Conservation (phyloP, 2,888 invertebrate genomes). For the Apamea crenata region DNA sequence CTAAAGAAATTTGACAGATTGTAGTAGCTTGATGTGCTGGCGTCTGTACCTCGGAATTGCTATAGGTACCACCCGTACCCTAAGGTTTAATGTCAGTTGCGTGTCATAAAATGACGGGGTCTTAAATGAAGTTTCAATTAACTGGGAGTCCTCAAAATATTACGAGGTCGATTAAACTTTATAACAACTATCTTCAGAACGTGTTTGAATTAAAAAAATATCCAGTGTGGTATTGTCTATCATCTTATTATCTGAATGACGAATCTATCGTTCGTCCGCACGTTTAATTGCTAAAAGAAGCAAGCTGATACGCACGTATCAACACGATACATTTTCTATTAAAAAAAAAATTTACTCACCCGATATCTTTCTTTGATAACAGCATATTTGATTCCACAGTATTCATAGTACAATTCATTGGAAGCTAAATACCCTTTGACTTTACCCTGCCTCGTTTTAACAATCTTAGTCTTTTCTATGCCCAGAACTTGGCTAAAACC, state of each 20-base stretch:
- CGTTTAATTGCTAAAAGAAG: slow-evolving; percentile 28
- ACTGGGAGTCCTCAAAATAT: too few species aligned
- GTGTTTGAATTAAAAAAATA: neutral
- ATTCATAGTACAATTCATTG: slow-evolving; percentile 83
- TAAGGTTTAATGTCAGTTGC: too few species aligned
- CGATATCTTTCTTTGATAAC: slow-evolving; percentile 76
- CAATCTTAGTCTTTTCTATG: slow-evolving; percentile 74
- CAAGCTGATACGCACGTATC: slow-evolving; percentile 7
- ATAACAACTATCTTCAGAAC: neutral
- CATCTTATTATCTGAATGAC: neutral
- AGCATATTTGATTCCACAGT: slow-evolving; percentile 83
- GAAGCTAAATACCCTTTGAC: slow-evolving; percentile 81
- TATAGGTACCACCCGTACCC: too few species aligned
- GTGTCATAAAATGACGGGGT: too few species aligned
- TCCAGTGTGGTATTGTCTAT: neutral
- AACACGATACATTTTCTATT: neutral
- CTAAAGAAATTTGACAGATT: too few species aligned
- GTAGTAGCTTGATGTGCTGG: too few species aligned
- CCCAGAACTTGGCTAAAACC: slow-evolving; percentile 67
- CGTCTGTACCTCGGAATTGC: too few species aligned
- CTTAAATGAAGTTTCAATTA: too few species aligned
- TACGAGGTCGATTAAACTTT: too few species aligned
- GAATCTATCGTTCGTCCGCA: neutral
- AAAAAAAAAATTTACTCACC: slow-evolving; percentile 73
- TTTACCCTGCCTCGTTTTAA: slow-evolving; percentile 82